These are phyloP conservation scores for Drosophila parthenogenetica DNA, from an alignment of 2,888 invertebrate genomes.

Conservation along the genomic window DNA sequence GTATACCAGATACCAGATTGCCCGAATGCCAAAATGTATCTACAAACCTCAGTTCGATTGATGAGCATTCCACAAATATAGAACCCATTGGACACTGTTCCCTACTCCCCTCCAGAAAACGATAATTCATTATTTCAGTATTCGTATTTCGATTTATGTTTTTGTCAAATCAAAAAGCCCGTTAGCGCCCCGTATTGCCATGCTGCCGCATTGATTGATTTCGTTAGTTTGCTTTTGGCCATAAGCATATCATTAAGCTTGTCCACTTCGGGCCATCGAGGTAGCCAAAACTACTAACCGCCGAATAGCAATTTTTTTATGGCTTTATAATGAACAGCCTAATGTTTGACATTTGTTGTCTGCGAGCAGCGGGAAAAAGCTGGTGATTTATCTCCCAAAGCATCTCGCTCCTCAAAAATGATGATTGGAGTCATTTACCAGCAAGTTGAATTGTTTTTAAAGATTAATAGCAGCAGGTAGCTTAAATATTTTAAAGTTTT, in stretches of 20 bases:
- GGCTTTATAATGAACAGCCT: constrained; percentile 50
- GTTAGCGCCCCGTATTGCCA: constrained; percentile 58
- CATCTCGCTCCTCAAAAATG: constrained; percentile 9
- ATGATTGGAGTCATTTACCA: constrained; percentile 9
- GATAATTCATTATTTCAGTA: constrained; percentile 48
- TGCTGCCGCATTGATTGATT: constrained; percentile 63
- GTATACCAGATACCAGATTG: constrained; percentile 21
- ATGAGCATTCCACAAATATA: constrained; percentile 25
- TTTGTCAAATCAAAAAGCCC: constrained; percentile 60
- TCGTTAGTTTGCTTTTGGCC: constrained; percentile 42
- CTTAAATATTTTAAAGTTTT: not conserved
- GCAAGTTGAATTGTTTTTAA: not conserved
- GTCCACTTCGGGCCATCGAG: constrained; percentile 36
- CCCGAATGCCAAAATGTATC: constrained; percentile 14
- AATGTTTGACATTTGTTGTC: constrained; percentile 49
- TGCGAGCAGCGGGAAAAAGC: constrained; percentile 16
- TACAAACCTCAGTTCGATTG: constrained; percentile 17
- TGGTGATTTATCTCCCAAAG: constrained; percentile 23
- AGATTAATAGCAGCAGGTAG: constrained; percentile 16
- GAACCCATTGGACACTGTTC: constrained; percentile 15
- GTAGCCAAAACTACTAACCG: constrained; percentile 23
- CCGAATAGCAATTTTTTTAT: constrained; percentile 34
- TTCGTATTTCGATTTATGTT: constrained; percentile 26
- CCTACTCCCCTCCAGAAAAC: not conserved
- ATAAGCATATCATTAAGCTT: constrained; percentile 51